Percentiles rank a stretch among this genome's conserved stretches.
These are phyloP conservation scores for Tetrao urogallus DNA, from an alignment of 2,113 vertebrate genomes.

Conservation along the genomic window DNA sequence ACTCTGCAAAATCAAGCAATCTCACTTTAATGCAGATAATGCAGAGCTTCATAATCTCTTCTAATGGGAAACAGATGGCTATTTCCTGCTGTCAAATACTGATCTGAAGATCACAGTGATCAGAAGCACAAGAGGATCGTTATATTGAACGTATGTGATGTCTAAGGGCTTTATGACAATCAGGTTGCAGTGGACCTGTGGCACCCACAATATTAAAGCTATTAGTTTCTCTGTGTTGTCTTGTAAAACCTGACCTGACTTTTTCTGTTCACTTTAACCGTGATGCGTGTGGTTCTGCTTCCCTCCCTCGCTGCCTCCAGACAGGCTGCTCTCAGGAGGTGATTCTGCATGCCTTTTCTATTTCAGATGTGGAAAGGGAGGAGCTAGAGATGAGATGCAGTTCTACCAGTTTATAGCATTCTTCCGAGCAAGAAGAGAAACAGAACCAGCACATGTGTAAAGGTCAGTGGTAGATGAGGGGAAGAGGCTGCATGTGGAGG, in stretches of 20 bases:
- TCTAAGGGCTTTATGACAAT: neutral
- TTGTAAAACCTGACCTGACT: neutral
- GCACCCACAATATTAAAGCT: neutral
- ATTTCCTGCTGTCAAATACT: neutral
- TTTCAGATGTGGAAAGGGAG: neutral
- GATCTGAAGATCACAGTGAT: neutral
- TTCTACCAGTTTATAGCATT: neutral
- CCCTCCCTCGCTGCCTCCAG: neutral
- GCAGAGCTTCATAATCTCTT: neutral
- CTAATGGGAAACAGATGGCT: neutral
- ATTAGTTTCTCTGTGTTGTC: neutral
- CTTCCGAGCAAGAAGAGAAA: neutral
- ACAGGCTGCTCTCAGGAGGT: neutral
- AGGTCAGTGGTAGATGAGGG: neutral
- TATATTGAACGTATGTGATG: neutral
- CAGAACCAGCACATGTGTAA: neutral
- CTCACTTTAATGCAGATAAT: neutral
- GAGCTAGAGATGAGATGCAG: neutral
- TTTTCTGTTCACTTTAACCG: neutral
- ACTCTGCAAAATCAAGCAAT: constrained; percentile 5
- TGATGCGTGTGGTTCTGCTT: neutral
- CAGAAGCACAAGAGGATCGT: neutral
- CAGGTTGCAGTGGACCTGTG: neutral
- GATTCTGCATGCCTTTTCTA: neutral
- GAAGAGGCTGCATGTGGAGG: neutral